Base-by-base conservation (phyloP, 2,888 invertebrate genomes). In the Tromatobia lineatoria region DNA sequence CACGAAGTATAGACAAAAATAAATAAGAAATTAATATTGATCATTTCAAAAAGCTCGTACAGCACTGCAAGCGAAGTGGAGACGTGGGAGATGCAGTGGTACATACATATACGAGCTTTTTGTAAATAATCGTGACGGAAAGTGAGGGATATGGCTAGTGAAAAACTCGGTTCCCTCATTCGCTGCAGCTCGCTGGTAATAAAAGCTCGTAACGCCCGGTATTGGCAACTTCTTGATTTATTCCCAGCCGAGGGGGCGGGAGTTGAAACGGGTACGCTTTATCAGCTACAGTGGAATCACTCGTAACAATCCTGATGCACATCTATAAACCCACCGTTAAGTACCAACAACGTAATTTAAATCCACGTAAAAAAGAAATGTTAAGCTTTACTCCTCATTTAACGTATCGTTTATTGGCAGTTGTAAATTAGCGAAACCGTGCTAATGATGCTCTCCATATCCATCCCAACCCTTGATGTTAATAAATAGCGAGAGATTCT, bases 141-240 rank as follows among this genome's bases (percentile, higher is more conserved):
- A 85, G 86, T 86, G 84, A 83, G 85, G 42, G 75, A 84, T 77
- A 74, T 69, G 50, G 29, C 69, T 64, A 64, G n/a, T 54, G 78
- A 70, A 45, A 64, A 47, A 74, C 23, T 67, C 64, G 47, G 61
- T 18, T 64, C 70, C 45, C 69, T 61, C 64, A 15, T 50, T 29
- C 50, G 71, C 7, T 50, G 45, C 29, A 80, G 74, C 59, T 80
- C 77, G 74, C 83, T 83, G 88, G 90, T 90, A 92, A 92, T 92
- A 92, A 92, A 92, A 91, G 90, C 90, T 90, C 88, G 89, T 89
- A 89, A 89, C 89, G 89, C 88, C 85, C 87, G 88, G 89, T 91
- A 92, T 92, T 91, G 92, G 90, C 92, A 91, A 90, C 88, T 84
- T 83, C 80, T 88, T 92, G 92, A 92, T 92, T 92, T 92, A 92